phyloP scores from a whole-genome alignment of 1,140 invertebrate genomes.

The Ceratina japonica region DNA sequence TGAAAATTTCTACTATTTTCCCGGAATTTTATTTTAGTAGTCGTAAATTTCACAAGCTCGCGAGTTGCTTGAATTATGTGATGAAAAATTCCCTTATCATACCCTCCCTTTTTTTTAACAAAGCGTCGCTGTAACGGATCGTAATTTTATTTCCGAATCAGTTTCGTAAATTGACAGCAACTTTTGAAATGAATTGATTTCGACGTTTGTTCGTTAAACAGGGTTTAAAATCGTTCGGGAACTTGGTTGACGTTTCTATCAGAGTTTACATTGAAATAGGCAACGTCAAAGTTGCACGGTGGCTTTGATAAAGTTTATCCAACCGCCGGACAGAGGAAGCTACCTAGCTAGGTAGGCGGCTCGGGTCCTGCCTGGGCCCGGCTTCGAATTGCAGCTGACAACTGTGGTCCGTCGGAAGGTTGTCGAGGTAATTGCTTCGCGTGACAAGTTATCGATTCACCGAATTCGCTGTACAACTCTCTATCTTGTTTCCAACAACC shows the following conservation, averaged over 20 bases:
- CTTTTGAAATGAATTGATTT: no score
- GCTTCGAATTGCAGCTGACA: constrained; percentile 44
- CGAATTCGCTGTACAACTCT: neutral
- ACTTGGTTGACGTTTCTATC: constrained; percentile 27
- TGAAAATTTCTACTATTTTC: neutral
- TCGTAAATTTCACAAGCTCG: no score
- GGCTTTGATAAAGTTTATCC: constrained; percentile 49
- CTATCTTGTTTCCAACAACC: neutral
- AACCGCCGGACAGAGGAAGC: constrained; percentile 34
- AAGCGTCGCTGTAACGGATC: no score
- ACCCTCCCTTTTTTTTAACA: no score
- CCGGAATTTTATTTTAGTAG: neutral
- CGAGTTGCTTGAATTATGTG: no score
- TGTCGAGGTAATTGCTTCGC: constrained; percentile 41
- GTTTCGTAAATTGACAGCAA: neutral
- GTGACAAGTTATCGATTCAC: constrained; percentile 32
- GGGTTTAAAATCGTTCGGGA: neutral
- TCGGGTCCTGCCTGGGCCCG: neutral
- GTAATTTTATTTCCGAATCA: neutral
- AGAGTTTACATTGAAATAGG: constrained; percentile 30
- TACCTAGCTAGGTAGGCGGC: constrained; percentile 4
- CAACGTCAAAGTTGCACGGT: constrained; percentile 18
- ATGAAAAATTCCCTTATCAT: no score
- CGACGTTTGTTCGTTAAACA: neutral
- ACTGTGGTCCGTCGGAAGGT: constrained; percentile 27